Percentiles rank a stretch among this genome's conserved stretches.
Conservation (phyloP, 2,113 vertebrate genomes). For the Hemichromis elongatus region DNA sequence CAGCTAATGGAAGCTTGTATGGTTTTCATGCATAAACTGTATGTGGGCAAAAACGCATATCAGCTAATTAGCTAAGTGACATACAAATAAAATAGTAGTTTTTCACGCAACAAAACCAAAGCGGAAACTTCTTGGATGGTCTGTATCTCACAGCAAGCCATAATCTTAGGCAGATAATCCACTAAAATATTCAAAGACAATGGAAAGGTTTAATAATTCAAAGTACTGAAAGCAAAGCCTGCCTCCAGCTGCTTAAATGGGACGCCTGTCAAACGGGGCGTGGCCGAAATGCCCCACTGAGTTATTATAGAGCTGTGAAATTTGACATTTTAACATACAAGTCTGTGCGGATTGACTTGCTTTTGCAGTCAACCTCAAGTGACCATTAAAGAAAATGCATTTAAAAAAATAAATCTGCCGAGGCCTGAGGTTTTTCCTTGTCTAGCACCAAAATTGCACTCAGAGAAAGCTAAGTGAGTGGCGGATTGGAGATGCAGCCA, state of each 20-base stretch:
- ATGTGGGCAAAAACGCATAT: neutral
- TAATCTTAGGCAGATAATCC: accelerated
- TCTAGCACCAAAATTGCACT: neutral
- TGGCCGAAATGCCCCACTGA: neutral
- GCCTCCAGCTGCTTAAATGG: accelerated
- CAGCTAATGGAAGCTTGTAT: neutral
- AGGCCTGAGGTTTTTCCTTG: neutral
- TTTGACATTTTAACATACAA: neutral
- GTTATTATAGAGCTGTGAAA: neutral
- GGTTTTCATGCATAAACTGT: neutral
- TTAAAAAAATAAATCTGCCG: neutral
- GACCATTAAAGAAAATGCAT: neutral
- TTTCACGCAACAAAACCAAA: neutral
- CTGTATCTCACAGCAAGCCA: neutral
- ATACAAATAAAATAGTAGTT: neutral
- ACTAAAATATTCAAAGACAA: neutral
- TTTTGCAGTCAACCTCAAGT: neutral
- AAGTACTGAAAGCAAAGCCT: neutral
- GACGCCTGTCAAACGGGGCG: neutral
- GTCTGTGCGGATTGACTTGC: neutral
- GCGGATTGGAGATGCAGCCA: neutral
- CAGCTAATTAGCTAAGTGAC: neutral
- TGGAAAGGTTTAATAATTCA: accelerated
- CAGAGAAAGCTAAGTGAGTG: neutral
- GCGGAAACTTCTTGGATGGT: neutral